A percentile compares a stretch with the other conserved stretches of the same genome.
These are phyloP conservation scores for Quadroppia sp. DNA, from an alignment of 2,888 invertebrate species.

Conservation along the genomic window DNA sequence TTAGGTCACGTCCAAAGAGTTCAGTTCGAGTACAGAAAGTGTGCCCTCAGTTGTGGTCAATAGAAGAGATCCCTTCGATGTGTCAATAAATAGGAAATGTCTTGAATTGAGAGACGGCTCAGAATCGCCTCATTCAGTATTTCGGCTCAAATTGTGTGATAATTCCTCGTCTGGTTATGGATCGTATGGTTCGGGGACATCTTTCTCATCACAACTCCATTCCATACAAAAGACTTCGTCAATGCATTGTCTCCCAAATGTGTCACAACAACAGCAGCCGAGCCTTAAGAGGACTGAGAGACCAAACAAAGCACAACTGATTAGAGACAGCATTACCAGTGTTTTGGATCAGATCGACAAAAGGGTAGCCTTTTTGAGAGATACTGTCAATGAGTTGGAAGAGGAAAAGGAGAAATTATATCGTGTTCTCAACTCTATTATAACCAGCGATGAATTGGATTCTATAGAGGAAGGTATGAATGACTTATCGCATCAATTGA, in stretches of 20 bases:
- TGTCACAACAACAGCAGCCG: slow-evolving; percentile 6
- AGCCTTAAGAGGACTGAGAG: not conserved
- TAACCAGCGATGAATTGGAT: slow-evolving; percentile 5
- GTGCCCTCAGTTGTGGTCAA: not conserved
- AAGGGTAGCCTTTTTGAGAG: slow-evolving; percentile 39
- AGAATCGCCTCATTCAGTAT: not conserved
- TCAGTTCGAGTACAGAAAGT: not conserved
- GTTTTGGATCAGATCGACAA: slow-evolving; percentile 41
- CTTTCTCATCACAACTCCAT: slow-evolving; percentile 32
- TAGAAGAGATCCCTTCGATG: not conserved
- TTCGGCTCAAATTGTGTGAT: slow-evolving; percentile 27
- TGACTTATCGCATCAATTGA: not conserved
- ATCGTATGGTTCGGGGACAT: slow-evolving; percentile 34
- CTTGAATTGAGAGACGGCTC: not conserved
- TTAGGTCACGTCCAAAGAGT: slow-evolving; percentile 14
- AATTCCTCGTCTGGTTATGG: slow-evolving; percentile 38
- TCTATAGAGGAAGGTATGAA: slow-evolving; percentile 32
- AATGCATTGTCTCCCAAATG: slow-evolving; percentile 1
- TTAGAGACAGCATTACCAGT: slow-evolving; percentile 37
- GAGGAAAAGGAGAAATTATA: slow-evolving; percentile 39
- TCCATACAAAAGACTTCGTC: slow-evolving; percentile 36
- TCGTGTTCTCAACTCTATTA: slow-evolving; percentile 34
- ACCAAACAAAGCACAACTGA: slow-evolving; percentile 27
- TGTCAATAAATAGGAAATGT: not conserved
- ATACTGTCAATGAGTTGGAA: slow-evolving; percentile 39